These are phyloP conservation scores for human (Homo sapiens) DNA, from an alignment of 2,113 vertebrate genomes.

Conservation along the genomic window DNA sequence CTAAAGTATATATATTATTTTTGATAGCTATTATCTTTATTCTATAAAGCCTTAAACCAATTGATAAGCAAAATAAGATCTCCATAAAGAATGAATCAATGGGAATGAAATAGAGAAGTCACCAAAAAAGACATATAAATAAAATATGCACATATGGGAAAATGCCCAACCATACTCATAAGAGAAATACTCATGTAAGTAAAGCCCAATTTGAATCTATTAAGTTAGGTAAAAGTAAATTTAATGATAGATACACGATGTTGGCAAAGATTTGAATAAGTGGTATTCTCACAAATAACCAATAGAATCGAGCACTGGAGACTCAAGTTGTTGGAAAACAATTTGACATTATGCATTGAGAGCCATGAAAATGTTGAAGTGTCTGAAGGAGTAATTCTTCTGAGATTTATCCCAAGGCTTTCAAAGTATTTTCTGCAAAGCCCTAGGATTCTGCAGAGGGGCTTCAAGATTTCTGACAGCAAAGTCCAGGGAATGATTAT, in stretches of 20 bases:
- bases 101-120: neutral
- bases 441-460: neutral
- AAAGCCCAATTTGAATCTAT: neutral
- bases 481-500: neutral
- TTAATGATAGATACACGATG: neutral
- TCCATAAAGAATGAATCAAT: neutral
- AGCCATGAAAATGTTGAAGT: neutral
- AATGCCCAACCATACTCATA: neutral
- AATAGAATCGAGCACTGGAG: neutral
- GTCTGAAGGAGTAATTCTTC: neutral
- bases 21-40: neutral
- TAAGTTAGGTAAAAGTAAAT: neutral
- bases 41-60: conserved; percentile 5
- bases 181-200: neutral
- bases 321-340: neutral
- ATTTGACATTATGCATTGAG: neutral
- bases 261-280: neutral
- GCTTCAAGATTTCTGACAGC: neutral
- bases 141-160: neutral
- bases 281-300: neutral
- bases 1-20: neutral
- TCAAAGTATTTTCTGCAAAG: conserved; percentile 30
- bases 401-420: conserved; percentile 1
- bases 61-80: conserved; percentile 18
- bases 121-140: neutral